Evolutionary conservation across 2,888 invertebrate genomes (phyloP), one percentile per base, ranked within the genome.

Genomic region (Lottia scabra): DNA sequence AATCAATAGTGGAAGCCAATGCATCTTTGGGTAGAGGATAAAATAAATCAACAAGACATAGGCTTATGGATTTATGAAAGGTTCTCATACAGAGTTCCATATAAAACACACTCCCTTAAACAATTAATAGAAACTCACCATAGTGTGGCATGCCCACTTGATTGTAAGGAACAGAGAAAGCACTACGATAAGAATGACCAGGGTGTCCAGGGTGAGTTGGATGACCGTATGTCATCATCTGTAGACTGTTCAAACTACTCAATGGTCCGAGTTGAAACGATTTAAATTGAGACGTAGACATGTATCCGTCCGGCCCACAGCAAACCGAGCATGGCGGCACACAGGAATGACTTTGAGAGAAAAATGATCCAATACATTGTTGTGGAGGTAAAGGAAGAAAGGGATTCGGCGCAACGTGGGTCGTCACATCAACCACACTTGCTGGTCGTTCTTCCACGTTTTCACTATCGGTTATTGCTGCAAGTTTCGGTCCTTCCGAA

Each of bases 151-250:
- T 76, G 76, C 48, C 70, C 65, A 65, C 74, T 74, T 75, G 80
- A 77, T 70, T 74, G 15, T 80, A 82, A 2, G 83, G 78, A 23
- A 84, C 80, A 56, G 80, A 77, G 75, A 84, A 85, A 15, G 83
- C 79, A 69, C 78, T 78, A 67, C 83, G 72, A 76, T 80, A 82
- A 15, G 80, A 68, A 64, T 80, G 81, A 23, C 70, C 77, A 19
- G 80, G 82, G 13, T 80, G 81, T n/a, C 70, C 77, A 19, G 80
- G 82, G 13, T 80, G 77, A 67, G 64, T 43, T 19, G 80, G 82
- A 15, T 80, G 77, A 67, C 65, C 43, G 66, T 73, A 70, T 12
- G 74, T 63, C 63, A 78, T 66, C 67, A 77, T 68, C 66, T 78
- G 73, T 64, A 83, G 48, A 70, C 74, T 79, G 62, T 72, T 75